These are phyloP conservation scores for Engystomops pustulosus DNA, from an alignment of 2,113 vertebrate genomes.

Conservation along the genomic window DNA sequence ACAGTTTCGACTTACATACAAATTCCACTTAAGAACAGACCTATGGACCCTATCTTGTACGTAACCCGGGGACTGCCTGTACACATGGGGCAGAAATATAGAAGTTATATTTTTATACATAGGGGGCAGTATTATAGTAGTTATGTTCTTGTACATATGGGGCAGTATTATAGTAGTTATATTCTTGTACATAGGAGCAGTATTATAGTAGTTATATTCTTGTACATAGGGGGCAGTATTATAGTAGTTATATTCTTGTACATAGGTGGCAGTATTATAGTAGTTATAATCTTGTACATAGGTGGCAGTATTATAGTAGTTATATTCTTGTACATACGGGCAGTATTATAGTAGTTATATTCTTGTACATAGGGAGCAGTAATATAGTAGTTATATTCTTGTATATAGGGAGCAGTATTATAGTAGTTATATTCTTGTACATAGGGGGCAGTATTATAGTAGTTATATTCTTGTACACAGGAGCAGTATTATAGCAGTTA, in stretches of 20 bases:
- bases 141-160: background rate
- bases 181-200: background rate
- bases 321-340: background rate
- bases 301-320: constrained; percentile 4
- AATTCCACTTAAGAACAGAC: too few relatives aligned
- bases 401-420: background rate
- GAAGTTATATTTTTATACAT: too few relatives aligned
- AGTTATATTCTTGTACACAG: background rate
- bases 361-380: background rate
- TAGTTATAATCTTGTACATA: background rate
- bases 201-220: constrained; percentile 4
- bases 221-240: constrained; percentile 1
- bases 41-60: too few relatives aligned
- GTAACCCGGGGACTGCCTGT: too few relatives aligned
- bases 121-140: too few relatives aligned
- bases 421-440: background rate
- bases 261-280: background rate
- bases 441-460: background rate
- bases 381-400: background rate
- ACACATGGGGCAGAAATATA: too few relatives aligned
- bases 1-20: too few relatives aligned
- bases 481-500: background rate
- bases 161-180: background rate
- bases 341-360: background rate
- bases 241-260: constrained; percentile 5